Conservation (phyloP, 2,113 vertebrate species). For the Poeciliopsis turrubarensis region DNA sequence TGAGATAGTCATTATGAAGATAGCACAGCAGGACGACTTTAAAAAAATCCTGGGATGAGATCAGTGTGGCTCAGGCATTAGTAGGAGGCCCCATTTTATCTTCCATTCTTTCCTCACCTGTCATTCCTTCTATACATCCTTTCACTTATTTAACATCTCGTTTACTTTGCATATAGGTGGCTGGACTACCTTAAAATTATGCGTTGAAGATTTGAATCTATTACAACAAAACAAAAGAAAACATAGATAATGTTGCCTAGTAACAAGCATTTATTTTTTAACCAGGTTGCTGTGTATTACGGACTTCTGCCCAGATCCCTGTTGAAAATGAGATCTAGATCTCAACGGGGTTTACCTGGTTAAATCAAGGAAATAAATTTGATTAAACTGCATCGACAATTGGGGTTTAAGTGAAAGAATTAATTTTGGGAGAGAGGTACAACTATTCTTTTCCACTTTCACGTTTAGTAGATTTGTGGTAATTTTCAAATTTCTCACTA, state of each 20-base stretch:
- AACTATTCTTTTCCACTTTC: background rate
- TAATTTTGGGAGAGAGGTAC: background rate
- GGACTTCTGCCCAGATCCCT: too few species aligned
- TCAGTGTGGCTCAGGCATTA: conserved; percentile 10
- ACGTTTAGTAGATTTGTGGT: background rate
- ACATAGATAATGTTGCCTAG: too few species aligned
- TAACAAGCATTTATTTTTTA: too few species aligned
- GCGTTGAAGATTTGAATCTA: too few species aligned
- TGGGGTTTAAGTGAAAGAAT: background rate
- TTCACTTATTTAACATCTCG: too few species aligned
- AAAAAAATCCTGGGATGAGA: conserved; percentile 7
- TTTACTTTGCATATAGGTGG: too few species aligned
- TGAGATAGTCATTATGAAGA: conserved; percentile 4
- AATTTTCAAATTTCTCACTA: background rate
- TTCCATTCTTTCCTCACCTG: background rate
- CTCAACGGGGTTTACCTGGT: too few species aligned
- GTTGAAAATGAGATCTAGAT: too few species aligned
- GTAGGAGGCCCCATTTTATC: background rate
- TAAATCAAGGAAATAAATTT: too few species aligned
- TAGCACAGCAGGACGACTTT: background rate
- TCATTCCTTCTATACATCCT: background rate
- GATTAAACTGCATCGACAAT: background rate
- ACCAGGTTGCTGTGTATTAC: too few species aligned
- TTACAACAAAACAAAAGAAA: too few species aligned
- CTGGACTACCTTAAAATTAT: too few species aligned